These are phyloP conservation scores for Heliconius ismenius DNA, from an alignment of 2,888 invertebrate species.

Conservation along the genomic window DNA sequence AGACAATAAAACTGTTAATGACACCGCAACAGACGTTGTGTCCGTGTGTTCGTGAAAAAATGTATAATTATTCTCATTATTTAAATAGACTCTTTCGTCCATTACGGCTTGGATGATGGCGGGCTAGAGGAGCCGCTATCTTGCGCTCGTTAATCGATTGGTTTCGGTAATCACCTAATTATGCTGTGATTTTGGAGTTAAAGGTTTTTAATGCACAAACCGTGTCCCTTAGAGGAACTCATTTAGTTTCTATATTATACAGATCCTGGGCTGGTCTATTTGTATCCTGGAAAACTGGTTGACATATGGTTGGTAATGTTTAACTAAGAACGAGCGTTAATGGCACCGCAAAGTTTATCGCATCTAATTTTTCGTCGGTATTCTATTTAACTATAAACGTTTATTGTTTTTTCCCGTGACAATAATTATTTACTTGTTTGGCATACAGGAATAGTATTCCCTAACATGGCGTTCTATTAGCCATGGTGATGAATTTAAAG, in stretches of 20 bases:
- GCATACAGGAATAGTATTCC: conserved; percentile 1
- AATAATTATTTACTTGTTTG: conserved; percentile 3
- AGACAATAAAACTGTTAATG: conserved; percentile 82
- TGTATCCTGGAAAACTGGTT: conserved; percentile 52
- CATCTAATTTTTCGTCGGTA: conserved; percentile 7
- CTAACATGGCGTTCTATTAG: conserved; percentile 6
- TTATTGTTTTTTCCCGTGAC: neutral
- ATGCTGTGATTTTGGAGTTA: conserved; percentile 73
- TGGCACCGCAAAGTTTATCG: conserved; percentile 5
- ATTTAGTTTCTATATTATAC: conserved; percentile 70
- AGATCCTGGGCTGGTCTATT: conserved; percentile 51
- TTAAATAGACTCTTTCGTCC: conserved; percentile 78
- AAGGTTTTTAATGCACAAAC: conserved; percentile 78
- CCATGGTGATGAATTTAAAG: neutral
- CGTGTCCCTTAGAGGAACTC: conserved; percentile 76
- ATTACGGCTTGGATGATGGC: conserved; percentile 76
- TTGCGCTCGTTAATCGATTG: conserved; percentile 81
- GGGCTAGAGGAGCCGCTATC: conserved; percentile 74
- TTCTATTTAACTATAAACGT: conserved; percentile 6
- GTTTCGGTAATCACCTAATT: conserved; percentile 82
- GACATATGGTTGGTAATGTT: conserved; percentile 27
- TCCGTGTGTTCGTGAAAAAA: conserved; percentile 79
- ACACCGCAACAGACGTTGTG: conserved; percentile 79
- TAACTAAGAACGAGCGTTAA: conserved; percentile 32
- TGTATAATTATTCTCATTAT: conserved; percentile 82